Base-by-base conservation (phyloP, 2,113 vertebrate genomes). In the Rhinolophus ferrumequinum region DNA sequence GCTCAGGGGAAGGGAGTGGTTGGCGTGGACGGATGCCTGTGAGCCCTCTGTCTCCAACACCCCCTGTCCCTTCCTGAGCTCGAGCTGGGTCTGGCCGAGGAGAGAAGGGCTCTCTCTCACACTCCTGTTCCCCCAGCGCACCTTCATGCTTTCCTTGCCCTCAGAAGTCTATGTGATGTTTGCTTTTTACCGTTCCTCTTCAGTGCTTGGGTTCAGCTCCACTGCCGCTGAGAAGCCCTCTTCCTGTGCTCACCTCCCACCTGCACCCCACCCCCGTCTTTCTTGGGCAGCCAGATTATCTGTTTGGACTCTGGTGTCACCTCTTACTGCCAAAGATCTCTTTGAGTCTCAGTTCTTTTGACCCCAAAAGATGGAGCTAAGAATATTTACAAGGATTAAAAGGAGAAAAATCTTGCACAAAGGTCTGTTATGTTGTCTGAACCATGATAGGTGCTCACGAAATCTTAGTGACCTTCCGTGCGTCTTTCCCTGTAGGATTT, bases 221-320 rank as follows among this genome's bases (percentile, higher is more conserved):
- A 13, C 24, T 58, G 64, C 30, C 70, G 35, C 50, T 0, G 30
- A 50, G 44, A 60, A 60, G 41, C 47, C 56, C 5, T 82, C 77
- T 58, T 33, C 0, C 0, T 16, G 12, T 18, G 4, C 5, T 5
- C 7, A 15, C 11, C 24, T 26, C 33, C 24, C 2, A 5, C 3
- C 52, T 41, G 3, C 47, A 22, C 0, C 19, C 38, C 35, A 8
- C 15, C 3, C 35, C 30, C 33, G 1, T 30, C 47, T 19, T 67
- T 50, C 41, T 76, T 41, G 6, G 5, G 41, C 6, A 41, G 80
- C 47, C 47, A 8, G 30, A 30, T 5, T 6, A 50, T 64, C 66
- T 54, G 66, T 70, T 66, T 66, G 21, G 52, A 70, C 86, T 47
- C 84, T n/a, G 7, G n/a, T 60, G 30, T 19, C 47, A 26, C 24